These are phyloP conservation scores for Apis dorsata DNA, from an alignment of 1,140 invertebrate species.

Conservation along the genomic window DNA sequence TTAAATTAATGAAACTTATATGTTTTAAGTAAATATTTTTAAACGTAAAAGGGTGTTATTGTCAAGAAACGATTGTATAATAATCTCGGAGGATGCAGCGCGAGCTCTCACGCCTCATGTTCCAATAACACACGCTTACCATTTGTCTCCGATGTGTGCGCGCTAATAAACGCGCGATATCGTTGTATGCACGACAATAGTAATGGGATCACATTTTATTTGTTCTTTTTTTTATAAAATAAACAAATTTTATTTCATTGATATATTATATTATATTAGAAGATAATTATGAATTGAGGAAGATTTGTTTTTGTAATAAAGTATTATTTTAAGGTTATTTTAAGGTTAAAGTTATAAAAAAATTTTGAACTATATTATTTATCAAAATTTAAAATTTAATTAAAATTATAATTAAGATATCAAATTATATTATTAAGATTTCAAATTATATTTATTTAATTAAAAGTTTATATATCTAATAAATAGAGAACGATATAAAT, in stretches of 20 bases:
- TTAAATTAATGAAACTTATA: neutral
- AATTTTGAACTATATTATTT: too few species aligned
- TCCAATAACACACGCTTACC: conserved; percentile 53
- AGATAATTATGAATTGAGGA: neutral
- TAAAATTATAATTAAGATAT: too few species aligned
- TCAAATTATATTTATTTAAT: too few species aligned
- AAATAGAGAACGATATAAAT: too few species aligned
- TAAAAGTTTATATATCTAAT: too few species aligned
- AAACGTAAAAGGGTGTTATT: conserved; percentile 40
- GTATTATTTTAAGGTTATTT: neutral
- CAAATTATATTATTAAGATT: too few species aligned
- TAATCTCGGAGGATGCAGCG: conserved; percentile 40
- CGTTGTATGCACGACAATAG: conserved; percentile 39
- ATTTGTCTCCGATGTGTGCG: conserved; percentile 53
- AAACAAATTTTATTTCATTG: neutral
- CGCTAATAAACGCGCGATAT: conserved; percentile 46
- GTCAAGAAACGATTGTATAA: conserved; percentile 32
- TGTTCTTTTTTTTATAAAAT: neutral
- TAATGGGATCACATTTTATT: conserved; percentile 29
- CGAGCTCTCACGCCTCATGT: conserved; percentile 48
- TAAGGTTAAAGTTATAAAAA: neutral
- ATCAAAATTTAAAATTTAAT: neutral
- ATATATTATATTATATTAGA: neutral
- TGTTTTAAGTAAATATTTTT: conserved; percentile 8
- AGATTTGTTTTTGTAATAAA: neutral